Evolutionary conservation across 2,888 invertebrate genomes (phyloP), one percentile per base, ranked within the genome.

Genomic region (Dinocampus coccinellae): DNA sequence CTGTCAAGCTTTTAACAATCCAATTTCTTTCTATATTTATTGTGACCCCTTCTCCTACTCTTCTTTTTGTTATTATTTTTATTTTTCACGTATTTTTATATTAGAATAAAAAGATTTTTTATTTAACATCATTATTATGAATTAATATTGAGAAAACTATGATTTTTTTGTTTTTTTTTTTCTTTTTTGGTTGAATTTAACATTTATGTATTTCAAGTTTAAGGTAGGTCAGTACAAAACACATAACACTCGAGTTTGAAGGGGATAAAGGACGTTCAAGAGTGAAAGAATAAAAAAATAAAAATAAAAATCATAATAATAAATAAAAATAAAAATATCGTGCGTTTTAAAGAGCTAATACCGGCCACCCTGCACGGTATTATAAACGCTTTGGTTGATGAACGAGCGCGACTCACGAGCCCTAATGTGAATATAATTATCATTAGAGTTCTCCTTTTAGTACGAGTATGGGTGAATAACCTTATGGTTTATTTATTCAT

Each of bases 341-440:
- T 73, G 76, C 75, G 75, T 78, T 78, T 78, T 77, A 78, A 78
- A 76, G 72, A 73, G 76, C 73, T 79, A 73, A 72, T 72, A 73
- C 73, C 29, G 57, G 70, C 34, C 24, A 63, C 29, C 64, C 64
- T 65, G 69, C 73, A n/a, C n/a, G n/a, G 73, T 72, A 74, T 77
- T 76, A 16, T 47, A 75, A 77, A 72, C 76, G 75, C 73, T 75
- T 72, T 70, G 74, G 74, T 77, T 78, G 81, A 81, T 78, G 78
- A 76, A 81, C 76, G 80, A 78, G 78, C 79, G 73, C 75, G 75
- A 75, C 77, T 76, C 76, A 75, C 75, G 77, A 74, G 73, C 75
- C 76, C 79, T 81, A 80, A 81, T 81, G 81, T 78, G 81, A 80
- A 80, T 81, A 81, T 81, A 81, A 80, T 81, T 80, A 80, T 80